A percentile compares a stretch with the other conserved stretches of the same genome.
phyloP scores from a whole-genome alignment of 92 coral and sea anemone genomes.

The Phenganax marumi region DNA sequence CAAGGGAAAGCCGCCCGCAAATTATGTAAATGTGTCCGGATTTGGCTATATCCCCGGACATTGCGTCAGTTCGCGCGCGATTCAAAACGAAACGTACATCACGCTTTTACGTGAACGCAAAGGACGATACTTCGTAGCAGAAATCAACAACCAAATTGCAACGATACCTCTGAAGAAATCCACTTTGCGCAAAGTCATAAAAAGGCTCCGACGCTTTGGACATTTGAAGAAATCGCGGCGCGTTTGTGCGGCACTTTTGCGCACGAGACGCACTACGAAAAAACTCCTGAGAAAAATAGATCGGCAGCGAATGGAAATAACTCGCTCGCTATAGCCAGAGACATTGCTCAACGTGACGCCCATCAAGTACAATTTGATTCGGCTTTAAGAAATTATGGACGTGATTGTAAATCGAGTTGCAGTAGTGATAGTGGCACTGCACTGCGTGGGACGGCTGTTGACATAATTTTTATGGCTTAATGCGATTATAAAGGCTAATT shows the following conservation, averaged over 20 bases:
- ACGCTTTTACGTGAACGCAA: slow-evolving; percentile 52
- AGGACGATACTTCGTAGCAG: slow-evolving; percentile 25
- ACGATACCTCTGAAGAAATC: background rate
- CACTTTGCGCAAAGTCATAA: background rate
- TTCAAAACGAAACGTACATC: slow-evolving; percentile 74
- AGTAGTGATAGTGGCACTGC: background rate
- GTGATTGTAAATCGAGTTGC: background rate
- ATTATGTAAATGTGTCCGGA: slow-evolving; percentile 67
- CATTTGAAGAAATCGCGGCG: background rate
- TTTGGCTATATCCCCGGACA: slow-evolving; percentile 69
- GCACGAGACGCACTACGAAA: background rate
- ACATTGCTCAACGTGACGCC: background rate
- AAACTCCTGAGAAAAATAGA: background rate
- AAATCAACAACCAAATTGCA: slow-evolving; percentile 9
- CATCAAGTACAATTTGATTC: background rate
- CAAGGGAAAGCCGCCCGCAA: slow-evolving; percentile 72
- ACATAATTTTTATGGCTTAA: background rate
- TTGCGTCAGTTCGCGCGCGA: slow-evolving; percentile 73
- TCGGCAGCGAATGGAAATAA: background rate
- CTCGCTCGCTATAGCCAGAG: background rate
- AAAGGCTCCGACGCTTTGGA: background rate
- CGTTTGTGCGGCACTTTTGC: background rate
- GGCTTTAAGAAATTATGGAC: background rate
- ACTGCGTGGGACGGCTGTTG: background rate
- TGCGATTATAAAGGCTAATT: background rate